Evolutionary conservation across 1,140 invertebrate genomes (phyloP), one percentile per base, ranked within the genome.

Genomic region (Heterodera carotae): DNA sequence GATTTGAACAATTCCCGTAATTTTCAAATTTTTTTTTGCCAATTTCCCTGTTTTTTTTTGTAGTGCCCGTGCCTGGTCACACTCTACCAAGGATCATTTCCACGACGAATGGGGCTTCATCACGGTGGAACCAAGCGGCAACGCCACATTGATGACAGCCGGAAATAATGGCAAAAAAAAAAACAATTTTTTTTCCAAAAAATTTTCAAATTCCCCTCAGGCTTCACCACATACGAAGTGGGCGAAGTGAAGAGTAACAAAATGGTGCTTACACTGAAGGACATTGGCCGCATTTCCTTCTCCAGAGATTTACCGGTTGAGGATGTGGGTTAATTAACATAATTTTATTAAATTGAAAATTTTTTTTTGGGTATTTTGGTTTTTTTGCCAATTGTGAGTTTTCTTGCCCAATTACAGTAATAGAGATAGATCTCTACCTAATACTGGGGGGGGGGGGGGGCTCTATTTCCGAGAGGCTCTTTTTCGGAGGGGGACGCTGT

Each of bases 41-140:
- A 56, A 22, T 1, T 56, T 2, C 12, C 48, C 0, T 18, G 22
- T 56, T 56, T 56, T n/a, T 25, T 68, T 53, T 36, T 88, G 73
- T 67, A 87, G 85, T 33, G 85, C 85, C 59, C 76, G 85, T 62
- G 85, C 85, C 4, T 87, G 85, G 85, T 87, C 85, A 2, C 85
- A 87, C 66, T 85, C 86, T 15, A 87, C 85, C 31, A 87, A 87
- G 78, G 85, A 87, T 69, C 85, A 87, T 74, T 88, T 87, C 71
- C 85, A 87, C 80, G 85, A 87, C 70, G 85, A 87, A 72, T 87
- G 86, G 86, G 85, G 85, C 69, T 87, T 84, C 78, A 76, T 87
- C 27, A 88, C 85, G n/a, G 85, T 86, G 15, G 86, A 88, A 31
- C 53, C 68, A 66, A 82, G 75, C 72, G 85, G 85, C 39, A 87